A percentile compares a stretch with the other conserved stretches of the same genome.
Evolutionary conservation across 2,888 invertebrate genomes (phyloP).

Genomic region (Stegana nigrithorax): DNA sequence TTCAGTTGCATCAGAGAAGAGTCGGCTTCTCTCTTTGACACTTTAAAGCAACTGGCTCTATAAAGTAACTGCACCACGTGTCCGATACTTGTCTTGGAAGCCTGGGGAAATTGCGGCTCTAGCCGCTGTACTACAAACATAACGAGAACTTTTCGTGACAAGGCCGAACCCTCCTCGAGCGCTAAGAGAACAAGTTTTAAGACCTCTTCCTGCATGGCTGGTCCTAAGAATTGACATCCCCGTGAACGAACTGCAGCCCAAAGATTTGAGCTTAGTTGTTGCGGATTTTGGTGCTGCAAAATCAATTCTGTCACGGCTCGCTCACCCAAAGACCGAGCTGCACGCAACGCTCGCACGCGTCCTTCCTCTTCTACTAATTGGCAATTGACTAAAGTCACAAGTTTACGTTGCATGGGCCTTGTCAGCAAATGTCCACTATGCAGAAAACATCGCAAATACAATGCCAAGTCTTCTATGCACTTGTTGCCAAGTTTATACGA

Average conservation of each 20-base stretch:
- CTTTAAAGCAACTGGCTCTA: slow-evolving; percentile 98
- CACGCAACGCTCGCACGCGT: slow-evolving; percentile 80
- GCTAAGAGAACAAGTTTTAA: slow-evolving; percentile 92
- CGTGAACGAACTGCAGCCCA: slow-evolving; percentile 97
- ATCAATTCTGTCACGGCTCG: slow-evolving; percentile 94
- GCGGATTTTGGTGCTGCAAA: slow-evolving; percentile 94
- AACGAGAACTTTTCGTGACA: slow-evolving; percentile 93
- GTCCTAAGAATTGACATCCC: slow-evolving; percentile 98
- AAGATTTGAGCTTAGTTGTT: slow-evolving; percentile 90
- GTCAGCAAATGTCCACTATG: slow-evolving; percentile 74
- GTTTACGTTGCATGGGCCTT: slow-evolving; percentile 94
- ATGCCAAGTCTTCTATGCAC: slow-evolving; percentile 88
- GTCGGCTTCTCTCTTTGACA: slow-evolving; percentile 95
- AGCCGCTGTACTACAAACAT: slow-evolving; percentile 98
- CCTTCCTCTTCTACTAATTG: slow-evolving; percentile 92
- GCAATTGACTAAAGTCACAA: slow-evolving; percentile 92
- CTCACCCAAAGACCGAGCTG: slow-evolving; percentile 93
- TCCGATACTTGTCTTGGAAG: slow-evolving; percentile 98
- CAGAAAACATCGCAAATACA: slow-evolving; percentile 86
- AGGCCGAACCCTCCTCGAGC: slow-evolving; percentile 92
- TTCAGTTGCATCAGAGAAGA: slow-evolving; percentile 98
- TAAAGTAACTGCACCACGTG: slow-evolving; percentile 98
- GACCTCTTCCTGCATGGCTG: slow-evolving; percentile 99
- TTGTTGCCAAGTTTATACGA: slow-evolving; percentile 76
- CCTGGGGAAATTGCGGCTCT: slow-evolving; percentile 94